Evolutionary conservation across 2,113 vertebrate genomes (phyloP).

Genomic region (Grammomys surdaster): DNA sequence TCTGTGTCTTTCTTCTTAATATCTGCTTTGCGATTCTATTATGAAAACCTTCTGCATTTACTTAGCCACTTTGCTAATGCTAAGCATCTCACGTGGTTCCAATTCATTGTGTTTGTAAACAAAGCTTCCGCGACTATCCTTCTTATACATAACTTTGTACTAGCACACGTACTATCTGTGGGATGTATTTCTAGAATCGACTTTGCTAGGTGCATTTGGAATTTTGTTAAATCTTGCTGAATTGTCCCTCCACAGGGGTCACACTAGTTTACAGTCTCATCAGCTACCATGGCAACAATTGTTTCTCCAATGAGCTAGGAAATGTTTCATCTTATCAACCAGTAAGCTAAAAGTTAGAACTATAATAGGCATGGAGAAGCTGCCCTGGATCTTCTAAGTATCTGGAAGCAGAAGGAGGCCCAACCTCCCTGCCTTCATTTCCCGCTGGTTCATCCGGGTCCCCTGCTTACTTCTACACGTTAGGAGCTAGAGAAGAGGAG

Average conservation of each 20-base stretch:
- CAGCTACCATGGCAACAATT: not conserved
- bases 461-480: not conserved
- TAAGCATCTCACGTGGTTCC: not conserved
- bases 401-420: not conserved
- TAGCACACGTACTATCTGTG: not conserved
- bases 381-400: not conserved
- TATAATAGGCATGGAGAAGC: not conserved
- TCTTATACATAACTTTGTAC: not conserved
- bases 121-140: not conserved
- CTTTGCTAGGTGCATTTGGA: not conserved
- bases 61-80: slow-evolving; percentile 20
- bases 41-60: slow-evolving; percentile 2
- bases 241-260: not conserved
- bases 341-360: not conserved
- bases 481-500: not conserved
- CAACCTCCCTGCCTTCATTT: not conserved
- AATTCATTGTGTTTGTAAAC: slow-evolving; percentile 11
- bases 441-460: not conserved
- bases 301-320: slow-evolving; percentile 1
- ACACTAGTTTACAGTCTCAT: not conserved
- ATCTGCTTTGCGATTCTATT: slow-evolving; percentile 10
- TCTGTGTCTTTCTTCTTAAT: not conserved
- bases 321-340: not conserved
- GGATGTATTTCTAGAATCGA: slow-evolving; percentile 21
- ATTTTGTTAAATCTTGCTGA: not conserved